A percentile compares a stretch with the other conserved stretches of the same genome.
phyloP scores from a whole-genome alignment of 2,888 invertebrate species.

The Leptopterna dolabrata region DNA sequence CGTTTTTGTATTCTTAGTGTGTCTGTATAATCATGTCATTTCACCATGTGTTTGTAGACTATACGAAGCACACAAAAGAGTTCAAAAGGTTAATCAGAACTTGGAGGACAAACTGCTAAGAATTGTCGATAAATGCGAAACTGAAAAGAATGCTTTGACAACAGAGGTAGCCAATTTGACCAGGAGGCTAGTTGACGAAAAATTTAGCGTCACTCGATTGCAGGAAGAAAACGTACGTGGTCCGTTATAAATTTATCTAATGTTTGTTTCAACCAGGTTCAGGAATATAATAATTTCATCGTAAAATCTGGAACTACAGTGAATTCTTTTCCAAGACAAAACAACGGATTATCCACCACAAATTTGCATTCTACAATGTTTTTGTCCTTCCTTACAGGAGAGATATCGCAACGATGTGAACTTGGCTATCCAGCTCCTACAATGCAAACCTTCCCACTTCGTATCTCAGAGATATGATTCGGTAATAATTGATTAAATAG shows the following conservation, averaged over 20 bases:
- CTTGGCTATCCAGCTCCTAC: slow-evolving; percentile 90
- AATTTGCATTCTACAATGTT: too few relatives aligned
- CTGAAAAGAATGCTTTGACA: slow-evolving; percentile 86
- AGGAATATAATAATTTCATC: too few relatives aligned
- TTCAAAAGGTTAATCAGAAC: slow-evolving; percentile 94
- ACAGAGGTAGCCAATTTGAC: slow-evolving; percentile 88
- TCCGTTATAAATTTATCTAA: neutral
- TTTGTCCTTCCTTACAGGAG: slow-evolving; percentile 75
- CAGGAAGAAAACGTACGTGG: slow-evolving; percentile 85
- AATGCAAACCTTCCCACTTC: slow-evolving; percentile 95
- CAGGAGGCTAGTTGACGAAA: slow-evolving; percentile 85
- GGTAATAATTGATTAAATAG: slow-evolving; percentile 74
- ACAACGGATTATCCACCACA: too few relatives aligned
- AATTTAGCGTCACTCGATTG: slow-evolving; percentile 83
- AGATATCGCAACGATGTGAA: slow-evolving; percentile 94
- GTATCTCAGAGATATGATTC: slow-evolving; percentile 90
- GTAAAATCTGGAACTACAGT: too few relatives aligned
- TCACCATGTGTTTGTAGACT: slow-evolving; percentile 73
- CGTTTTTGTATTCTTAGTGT: too few relatives aligned
- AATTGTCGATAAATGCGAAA: slow-evolving; percentile 91
- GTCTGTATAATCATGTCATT: neutral
- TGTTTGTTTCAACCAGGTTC: too few relatives aligned
- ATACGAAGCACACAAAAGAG: slow-evolving; percentile 91
- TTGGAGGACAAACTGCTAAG: slow-evolving; percentile 93
- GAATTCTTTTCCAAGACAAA: too few relatives aligned